phyloP scores from a whole-genome alignment of 2,888 invertebrate species.

The Drosophila sordidapex region DNA sequence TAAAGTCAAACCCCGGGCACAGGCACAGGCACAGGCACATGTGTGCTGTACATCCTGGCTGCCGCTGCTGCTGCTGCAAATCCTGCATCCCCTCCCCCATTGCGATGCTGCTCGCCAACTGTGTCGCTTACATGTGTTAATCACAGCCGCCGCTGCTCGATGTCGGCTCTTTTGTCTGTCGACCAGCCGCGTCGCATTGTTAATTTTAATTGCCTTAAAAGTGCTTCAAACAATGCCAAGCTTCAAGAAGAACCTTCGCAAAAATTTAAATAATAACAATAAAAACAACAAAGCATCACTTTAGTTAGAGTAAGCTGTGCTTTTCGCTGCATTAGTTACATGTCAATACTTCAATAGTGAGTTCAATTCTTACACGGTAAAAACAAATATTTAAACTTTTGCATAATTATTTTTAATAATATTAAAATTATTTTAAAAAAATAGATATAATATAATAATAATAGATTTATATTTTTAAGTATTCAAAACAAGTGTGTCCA shows the following conservation, averaged over 20 bases:
- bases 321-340: background rate
- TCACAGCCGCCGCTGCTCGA: conserved; percentile 69
- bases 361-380: background rate
- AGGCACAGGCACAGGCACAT: conserved; percentile 15
- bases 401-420: background rate
- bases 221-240: conserved; percentile 60
- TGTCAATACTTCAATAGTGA: background rate
- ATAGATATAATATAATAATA: background rate
- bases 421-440: too few species aligned
- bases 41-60: conserved; percentile 3
- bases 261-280: conserved; percentile 1
- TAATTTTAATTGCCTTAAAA: conserved; percentile 81
- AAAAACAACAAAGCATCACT: conserved; percentile 21
- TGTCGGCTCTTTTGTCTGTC: conserved; percentile 65
- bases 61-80: conserved; percentile 24
- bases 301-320: conserved; percentile 5
- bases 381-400: background rate
- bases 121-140: conserved; percentile 81
- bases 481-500: background rate
- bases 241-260: conserved; percentile 19
- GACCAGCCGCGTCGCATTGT: conserved; percentile 60
- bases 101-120: conserved; percentile 47
- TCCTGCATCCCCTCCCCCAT: conserved; percentile 25
- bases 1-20: conserved; percentile 78
- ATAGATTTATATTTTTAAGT: background rate